Conservation (phyloP, 2,113 vertebrate genomes). For the Elephantulus edwardii region DNA sequence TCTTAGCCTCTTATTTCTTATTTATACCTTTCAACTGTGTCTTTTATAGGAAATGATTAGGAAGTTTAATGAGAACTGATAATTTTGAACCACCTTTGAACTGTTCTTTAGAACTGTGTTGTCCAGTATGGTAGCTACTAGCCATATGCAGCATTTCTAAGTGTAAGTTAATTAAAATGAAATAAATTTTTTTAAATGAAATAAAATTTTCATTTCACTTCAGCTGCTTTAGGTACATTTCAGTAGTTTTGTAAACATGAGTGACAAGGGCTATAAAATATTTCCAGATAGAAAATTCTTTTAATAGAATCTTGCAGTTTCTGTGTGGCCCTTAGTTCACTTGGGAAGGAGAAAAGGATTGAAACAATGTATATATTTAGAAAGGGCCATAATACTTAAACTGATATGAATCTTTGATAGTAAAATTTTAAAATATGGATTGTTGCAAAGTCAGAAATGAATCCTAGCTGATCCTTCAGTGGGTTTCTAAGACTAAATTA, state of each 20-base stretch:
- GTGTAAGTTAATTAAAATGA: constrained; percentile 28
- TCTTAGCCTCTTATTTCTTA: neutral
- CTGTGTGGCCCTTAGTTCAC: too few relatives aligned
- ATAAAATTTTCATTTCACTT: constrained; percentile 22
- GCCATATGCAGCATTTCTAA: constrained; percentile 29
- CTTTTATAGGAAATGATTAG: neutral
- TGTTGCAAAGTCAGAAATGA: too few relatives aligned
- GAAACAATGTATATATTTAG: neutral
- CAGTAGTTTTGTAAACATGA: neutral
- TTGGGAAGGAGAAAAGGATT: neutral
- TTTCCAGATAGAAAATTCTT: neutral
- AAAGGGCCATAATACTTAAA: neutral
- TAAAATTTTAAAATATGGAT: too few relatives aligned
- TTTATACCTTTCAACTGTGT: neutral
- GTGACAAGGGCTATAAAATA: neutral
- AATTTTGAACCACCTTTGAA: neutral
- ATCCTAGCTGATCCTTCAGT: too few relatives aligned
- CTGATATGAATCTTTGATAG: too few relatives aligned
- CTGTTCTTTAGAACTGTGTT: neutral
- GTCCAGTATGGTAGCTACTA: neutral
- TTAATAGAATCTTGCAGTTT: neutral
- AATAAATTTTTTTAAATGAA: too few relatives aligned
- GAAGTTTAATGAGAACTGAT: constrained; percentile 27
- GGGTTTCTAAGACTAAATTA: too few relatives aligned
- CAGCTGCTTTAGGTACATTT: neutral